A percentile compares a stretch with the other conserved stretches of the same genome.
Conservation (phyloP, 2,113 vertebrate species). For the Elephantulus edwardii region DNA sequence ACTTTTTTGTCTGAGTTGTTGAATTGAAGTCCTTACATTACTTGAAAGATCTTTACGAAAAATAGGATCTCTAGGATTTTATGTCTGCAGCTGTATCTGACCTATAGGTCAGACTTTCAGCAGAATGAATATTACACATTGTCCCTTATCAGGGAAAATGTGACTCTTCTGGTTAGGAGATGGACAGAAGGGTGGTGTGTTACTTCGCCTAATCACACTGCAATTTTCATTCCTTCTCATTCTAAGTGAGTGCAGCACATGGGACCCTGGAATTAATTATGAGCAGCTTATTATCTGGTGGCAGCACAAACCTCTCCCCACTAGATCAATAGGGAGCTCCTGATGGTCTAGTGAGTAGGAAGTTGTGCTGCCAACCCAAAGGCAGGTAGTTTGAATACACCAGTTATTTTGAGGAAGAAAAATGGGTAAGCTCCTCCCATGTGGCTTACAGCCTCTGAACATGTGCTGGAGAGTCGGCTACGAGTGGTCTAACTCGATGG, state of each 20-base stretch:
- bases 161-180: not conserved
- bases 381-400: too few relatives aligned
- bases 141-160: not conserved
- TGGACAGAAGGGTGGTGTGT: constrained; percentile 60
- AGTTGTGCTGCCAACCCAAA: too few relatives aligned
- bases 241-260: constrained; percentile 67
- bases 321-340: too few relatives aligned
- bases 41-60: not conserved
- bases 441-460: too few relatives aligned
- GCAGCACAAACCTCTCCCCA: too few relatives aligned
- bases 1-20: not conserved
- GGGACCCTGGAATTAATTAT: constrained; percentile 44
- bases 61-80: not conserved
- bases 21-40: not conserved
- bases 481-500: too few relatives aligned
- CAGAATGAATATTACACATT: not conserved
- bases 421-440: too few relatives aligned
- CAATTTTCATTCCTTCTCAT: constrained; percentile 60
- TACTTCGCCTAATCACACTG: constrained; percentile 12
- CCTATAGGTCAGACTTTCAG: not conserved
- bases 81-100: not conserved
- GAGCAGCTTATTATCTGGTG: constrained; percentile 52
- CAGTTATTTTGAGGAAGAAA: too few relatives aligned
- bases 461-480: too few relatives aligned
- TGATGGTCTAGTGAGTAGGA: too few relatives aligned